Conservation (phyloP, 1,140 invertebrate genomes). For the Halictus rubicundus region DNA sequence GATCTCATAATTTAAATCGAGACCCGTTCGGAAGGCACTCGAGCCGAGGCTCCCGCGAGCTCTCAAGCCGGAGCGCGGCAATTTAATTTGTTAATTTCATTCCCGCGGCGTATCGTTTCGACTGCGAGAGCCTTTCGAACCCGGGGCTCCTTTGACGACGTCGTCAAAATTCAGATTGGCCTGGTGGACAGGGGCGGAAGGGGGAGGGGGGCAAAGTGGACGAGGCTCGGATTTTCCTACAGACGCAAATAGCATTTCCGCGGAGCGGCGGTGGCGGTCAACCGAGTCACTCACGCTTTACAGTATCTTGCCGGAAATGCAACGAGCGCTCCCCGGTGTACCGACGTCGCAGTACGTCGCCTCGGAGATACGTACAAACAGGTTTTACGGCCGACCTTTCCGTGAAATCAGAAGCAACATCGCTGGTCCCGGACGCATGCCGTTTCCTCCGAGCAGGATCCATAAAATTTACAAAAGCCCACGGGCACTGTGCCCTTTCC, state of each 20-base stretch:
- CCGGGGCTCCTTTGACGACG: slow-evolving; percentile 23
- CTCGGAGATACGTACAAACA: slow-evolving; percentile 41
- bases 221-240: slow-evolving; percentile 34
- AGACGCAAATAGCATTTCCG: slow-evolving; percentile 47
- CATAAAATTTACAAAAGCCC: slow-evolving; percentile 28
- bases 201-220: slow-evolving; percentile 10
- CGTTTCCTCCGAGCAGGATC: slow-evolving; percentile 20
- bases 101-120: background rate
- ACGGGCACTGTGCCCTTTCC: slow-evolving; percentile 8
- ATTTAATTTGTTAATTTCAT: slow-evolving; percentile 36
- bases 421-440: slow-evolving; percentile 22
- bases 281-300: slow-evolving; percentile 49
- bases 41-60: background rate
- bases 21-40: background rate
- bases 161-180: slow-evolving; percentile 48
- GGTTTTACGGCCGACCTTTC: slow-evolving; percentile 40
- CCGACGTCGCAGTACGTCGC: slow-evolving; percentile 16
- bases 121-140: slow-evolving; percentile 1
- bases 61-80: background rate
- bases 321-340: slow-evolving; percentile 4
- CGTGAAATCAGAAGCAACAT: slow-evolving; percentile 40
- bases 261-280: slow-evolving; percentile 39
- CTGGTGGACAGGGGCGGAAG: background rate
- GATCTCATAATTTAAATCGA: background rate
- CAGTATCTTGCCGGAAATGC: slow-evolving; percentile 46